Percentiles rank a stretch among this genome's conserved stretches.
Evolutionary conservation across 1,140 invertebrate genomes (phyloP).

Genomic region (Pteromalus puparum): DNA sequence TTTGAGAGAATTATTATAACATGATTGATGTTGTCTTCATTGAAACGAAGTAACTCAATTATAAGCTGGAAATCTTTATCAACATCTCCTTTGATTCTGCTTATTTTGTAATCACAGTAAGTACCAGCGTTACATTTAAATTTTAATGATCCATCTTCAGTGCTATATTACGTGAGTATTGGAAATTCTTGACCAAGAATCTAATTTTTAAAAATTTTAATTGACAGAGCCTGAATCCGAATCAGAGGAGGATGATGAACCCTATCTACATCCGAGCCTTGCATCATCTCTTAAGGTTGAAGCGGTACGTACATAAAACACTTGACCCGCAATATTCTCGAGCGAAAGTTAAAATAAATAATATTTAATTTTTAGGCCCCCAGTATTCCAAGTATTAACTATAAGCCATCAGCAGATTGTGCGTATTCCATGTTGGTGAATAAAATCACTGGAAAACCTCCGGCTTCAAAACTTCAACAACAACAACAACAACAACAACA

Average conservation of each 20-base stretch:
- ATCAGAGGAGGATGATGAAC: constrained; percentile 78
- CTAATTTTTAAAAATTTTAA: constrained; percentile 60
- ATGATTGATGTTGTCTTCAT: constrained; percentile 62
- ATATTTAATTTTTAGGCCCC: constrained; percentile 74
- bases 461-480: constrained; percentile 67
- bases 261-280: constrained; percentile 90
- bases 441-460: constrained; percentile 85
- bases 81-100: constrained; percentile 70
- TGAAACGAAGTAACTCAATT: constrained; percentile 65
- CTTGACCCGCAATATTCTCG: neutral
- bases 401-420: constrained; percentile 88
- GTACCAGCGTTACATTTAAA: constrained; percentile 63
- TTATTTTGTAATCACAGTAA: constrained; percentile 73
- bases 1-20: constrained; percentile 57
- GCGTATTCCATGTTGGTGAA: constrained; percentile 90
- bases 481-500: constrained; percentile 33
- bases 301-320: constrained; percentile 74
- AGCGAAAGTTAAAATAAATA: neutral
- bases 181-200: constrained; percentile 13
- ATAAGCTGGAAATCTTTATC: constrained; percentile 66
- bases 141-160: constrained; percentile 56
- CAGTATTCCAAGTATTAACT: constrained; percentile 82
- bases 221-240: constrained; percentile 75
- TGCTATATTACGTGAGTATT: constrained; percentile 46
- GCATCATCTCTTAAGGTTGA: constrained; percentile 76